Conservation (phyloP, 2,888 invertebrate species). For the Patella caerulea region DNA sequence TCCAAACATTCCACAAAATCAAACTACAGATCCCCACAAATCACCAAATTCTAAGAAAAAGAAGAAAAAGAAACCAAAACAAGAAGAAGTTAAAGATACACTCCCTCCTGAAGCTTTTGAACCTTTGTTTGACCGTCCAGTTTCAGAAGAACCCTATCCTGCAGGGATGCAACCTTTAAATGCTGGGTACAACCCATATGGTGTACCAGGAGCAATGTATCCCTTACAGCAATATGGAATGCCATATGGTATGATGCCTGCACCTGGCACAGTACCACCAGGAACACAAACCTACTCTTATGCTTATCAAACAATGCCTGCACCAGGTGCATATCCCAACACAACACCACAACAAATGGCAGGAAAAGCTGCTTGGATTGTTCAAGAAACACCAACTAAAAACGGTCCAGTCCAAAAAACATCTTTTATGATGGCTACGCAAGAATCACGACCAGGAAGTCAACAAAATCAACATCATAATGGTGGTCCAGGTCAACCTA, state of each 20-base stretch:
- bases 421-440: slow-evolving; percentile 38
- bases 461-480: slow-evolving; percentile 14
- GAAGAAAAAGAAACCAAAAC: slow-evolving; percentile 40
- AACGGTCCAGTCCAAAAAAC: slow-evolving; percentile 35
- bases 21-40: slow-evolving; percentile 25
- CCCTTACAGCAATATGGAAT: slow-evolving; percentile 23
- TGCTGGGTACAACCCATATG: neutral
- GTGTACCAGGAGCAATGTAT: neutral
- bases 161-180: slow-evolving; percentile 24
- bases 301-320: slow-evolving; percentile 13
- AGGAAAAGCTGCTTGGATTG: slow-evolving; percentile 49
- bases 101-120: slow-evolving; percentile 49
- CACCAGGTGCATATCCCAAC: slow-evolving; percentile 33
- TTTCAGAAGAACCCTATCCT: slow-evolving; percentile 1
- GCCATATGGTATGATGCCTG: slow-evolving; percentile 34
- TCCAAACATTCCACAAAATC: slow-evolving; percentile 36
- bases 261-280: neutral
- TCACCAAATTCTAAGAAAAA: slow-evolving; percentile 49
- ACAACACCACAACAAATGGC: slow-evolving; percentile 27
- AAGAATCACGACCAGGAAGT: slow-evolving; percentile 22
- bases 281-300: slow-evolving; percentile 6
- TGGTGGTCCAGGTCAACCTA: slow-evolving; percentile 25
- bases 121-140: slow-evolving; percentile 43
- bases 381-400: slow-evolving; percentile 43
- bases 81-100: slow-evolving; percentile 37